Conservation (phyloP, 2,113 vertebrate genomes). For the Macaca nemestrina region DNA sequence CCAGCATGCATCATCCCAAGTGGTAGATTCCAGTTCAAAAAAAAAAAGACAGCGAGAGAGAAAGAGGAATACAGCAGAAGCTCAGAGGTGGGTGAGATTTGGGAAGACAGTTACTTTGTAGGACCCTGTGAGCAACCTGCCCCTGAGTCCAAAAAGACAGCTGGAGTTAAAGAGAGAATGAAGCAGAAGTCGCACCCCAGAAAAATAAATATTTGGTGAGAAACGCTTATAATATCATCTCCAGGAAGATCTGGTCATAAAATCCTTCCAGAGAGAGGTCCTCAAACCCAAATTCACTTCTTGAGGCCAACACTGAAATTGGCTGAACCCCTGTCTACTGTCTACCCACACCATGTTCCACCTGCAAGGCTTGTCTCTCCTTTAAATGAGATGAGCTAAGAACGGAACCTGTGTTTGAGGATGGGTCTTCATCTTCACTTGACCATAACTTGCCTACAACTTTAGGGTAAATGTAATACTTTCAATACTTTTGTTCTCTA, state of each 20-base stretch:
- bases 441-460: not conserved
- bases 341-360: rapidly evolving
- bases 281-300: not conserved
- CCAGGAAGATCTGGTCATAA: not conserved
- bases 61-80: not conserved
- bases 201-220: not conserved
- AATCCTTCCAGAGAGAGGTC: constrained; percentile 9
- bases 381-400: not conserved
- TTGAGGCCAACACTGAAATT: rapidly evolving
- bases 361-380: not conserved
- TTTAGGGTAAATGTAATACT: not conserved
- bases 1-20: not conserved
- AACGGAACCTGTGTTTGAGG: not conserved
- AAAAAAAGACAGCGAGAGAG: too few relatives aligned
- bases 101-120: not conserved
- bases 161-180: not conserved
- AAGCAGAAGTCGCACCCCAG: not conserved
- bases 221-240: not conserved
- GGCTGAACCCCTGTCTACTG: rapidly evolving
- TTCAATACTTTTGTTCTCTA: not conserved
- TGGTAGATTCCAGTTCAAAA: not conserved
- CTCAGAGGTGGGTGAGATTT: too few relatives aligned
- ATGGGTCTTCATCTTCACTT: not conserved
- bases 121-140: not conserved
- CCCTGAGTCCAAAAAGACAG: not conserved